Conservation (phyloP, 2,888 invertebrate genomes). For the Pyrrhia umbra region DNA sequence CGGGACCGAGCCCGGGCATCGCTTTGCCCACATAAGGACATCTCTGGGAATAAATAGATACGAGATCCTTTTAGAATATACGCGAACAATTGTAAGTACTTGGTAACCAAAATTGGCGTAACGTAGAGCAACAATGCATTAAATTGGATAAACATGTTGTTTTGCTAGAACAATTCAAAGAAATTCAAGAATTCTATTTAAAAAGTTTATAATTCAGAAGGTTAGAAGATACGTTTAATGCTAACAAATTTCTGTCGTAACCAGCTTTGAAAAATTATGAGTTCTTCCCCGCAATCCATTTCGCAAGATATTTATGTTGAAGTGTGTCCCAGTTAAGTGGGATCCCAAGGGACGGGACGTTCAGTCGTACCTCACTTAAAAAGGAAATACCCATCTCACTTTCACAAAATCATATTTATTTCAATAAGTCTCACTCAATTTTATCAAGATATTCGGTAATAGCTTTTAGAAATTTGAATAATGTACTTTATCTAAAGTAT, state of each 20-base stretch:
- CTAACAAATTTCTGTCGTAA: neutral
- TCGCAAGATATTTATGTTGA: slow-evolving; percentile 30
- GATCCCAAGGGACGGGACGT: slow-evolving; percentile 18
- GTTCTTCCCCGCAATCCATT: neutral
- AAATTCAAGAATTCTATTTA: no score
- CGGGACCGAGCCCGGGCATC: neutral
- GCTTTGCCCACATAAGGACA: slow-evolving; percentile 28
- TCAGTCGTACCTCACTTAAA: slow-evolving; percentile 40
- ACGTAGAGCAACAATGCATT: neutral
- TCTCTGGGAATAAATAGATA: slow-evolving; percentile 56
- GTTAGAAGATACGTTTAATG: no score
- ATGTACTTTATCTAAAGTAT: neutral
- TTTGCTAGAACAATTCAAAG: neutral
- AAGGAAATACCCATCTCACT: slow-evolving; percentile 8
- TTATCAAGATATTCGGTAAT: slow-evolving; percentile 6
- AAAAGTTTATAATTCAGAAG: no score
- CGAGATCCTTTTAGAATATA: slow-evolving; percentile 9
- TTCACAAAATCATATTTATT: slow-evolving; percentile 23
- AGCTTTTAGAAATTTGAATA: neutral
- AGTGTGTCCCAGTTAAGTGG: slow-evolving; percentile 40
- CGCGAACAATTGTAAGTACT: neutral
- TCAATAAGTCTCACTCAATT: neutral
- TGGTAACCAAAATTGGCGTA: neutral
- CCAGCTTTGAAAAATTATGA: neutral
- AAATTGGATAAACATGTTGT: neutral